These are phyloP conservation scores for Drosophila quadrilineata DNA, from an alignment of 1,140 invertebrate genomes.

Conservation along the genomic window DNA sequence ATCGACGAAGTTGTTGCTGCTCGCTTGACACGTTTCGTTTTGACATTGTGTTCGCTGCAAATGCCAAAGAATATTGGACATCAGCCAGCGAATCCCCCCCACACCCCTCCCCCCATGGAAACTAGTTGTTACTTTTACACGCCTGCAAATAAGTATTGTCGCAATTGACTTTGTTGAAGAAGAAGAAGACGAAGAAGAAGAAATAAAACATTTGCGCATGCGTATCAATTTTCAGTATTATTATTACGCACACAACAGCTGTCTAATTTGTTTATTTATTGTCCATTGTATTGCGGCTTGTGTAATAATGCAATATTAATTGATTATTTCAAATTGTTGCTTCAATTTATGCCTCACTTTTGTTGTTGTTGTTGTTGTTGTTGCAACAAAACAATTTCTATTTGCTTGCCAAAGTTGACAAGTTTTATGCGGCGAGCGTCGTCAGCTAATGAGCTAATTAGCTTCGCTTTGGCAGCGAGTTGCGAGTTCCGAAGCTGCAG, in stretches of 20 bases:
- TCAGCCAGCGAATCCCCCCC: constrained; percentile 21
- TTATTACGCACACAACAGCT: constrained; percentile 12
- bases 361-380: neutral
- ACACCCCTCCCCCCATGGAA: neutral
- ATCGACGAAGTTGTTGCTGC: constrained; percentile 3
- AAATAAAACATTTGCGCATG: constrained; percentile 56
- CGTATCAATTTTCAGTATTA: constrained; percentile 38
- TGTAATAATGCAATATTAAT: constrained; percentile 60
- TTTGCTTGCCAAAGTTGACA: constrained; percentile 25
- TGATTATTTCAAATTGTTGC: constrained; percentile 41
- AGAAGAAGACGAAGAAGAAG: neutral
- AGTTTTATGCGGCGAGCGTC: neutral
- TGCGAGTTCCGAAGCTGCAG: neutral
- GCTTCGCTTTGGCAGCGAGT: no score
- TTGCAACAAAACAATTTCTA: constrained; percentile 7
- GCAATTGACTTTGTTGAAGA: constrained; percentile 45
- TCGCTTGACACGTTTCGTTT: constrained; percentile 60
- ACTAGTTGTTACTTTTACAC: no score
- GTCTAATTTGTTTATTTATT: constrained; percentile 40
- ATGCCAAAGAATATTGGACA: constrained; percentile 59
- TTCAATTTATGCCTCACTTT: neutral
- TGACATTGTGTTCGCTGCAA: constrained; percentile 62
- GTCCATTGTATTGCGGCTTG: constrained; percentile 38
- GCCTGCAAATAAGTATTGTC: constrained; percentile 30
- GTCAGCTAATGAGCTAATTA: constrained; percentile 35